phyloP scores from a whole-genome alignment of 2,113 vertebrate species.

The Xerus inauris region DNA sequence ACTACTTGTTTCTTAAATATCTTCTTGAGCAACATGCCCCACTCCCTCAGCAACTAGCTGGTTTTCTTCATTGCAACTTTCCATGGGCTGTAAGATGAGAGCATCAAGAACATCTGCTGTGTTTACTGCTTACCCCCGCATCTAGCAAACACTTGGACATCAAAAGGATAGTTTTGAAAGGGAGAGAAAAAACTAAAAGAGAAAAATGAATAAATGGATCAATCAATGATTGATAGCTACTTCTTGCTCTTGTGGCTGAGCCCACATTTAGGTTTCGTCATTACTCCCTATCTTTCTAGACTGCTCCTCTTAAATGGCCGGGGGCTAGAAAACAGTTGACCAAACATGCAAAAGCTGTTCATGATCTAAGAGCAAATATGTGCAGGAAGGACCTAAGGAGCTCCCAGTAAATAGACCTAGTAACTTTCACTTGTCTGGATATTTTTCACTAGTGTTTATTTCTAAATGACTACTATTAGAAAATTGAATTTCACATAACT shows the following conservation, averaged over 20 bases:
- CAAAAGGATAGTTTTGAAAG: background rate
- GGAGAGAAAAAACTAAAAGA: background rate
- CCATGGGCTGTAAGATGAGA: rapidly evolving
- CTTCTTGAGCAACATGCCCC: background rate
- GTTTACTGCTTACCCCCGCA: background rate
- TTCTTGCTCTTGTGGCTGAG: background rate
- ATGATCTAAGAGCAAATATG: background rate
- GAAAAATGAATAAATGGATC: background rate
- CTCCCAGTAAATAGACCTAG: background rate
- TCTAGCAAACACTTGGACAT: background rate
- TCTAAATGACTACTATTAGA: background rate
- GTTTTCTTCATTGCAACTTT: background rate
- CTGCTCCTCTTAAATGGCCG: background rate
- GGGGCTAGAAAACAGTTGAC: background rate
- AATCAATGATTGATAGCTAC: background rate
- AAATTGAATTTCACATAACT: background rate
- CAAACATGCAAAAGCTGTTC: background rate
- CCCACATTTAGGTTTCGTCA: background rate
- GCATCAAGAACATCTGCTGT: background rate
- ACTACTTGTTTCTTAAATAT: background rate
- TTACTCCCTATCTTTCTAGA: rapidly evolving
- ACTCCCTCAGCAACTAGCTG: background rate
- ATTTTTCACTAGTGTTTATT: background rate
- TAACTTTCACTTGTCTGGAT: background rate
- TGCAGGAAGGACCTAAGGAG: rapidly evolving